Conservation (phyloP, 2,113 vertebrate genomes). For the Eupsittula cactorum region DNA sequence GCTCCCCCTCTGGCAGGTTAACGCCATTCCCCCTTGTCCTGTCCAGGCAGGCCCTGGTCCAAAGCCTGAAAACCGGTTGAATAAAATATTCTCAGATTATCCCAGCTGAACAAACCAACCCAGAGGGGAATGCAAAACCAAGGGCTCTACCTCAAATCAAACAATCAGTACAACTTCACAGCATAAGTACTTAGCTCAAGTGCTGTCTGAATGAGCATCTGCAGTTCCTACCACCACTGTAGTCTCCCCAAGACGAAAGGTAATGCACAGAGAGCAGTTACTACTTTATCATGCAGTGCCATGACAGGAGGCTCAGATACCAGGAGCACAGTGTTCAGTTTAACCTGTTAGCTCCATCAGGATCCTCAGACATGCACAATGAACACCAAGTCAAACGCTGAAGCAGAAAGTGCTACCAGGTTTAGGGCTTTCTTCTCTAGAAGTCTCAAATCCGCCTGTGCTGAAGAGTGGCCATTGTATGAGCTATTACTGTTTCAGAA, state of each 20-base stretch:
- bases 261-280: background rate
- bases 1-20: background rate
- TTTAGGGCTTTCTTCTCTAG: background rate
- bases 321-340: background rate
- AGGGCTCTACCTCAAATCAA: background rate
- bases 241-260: background rate
- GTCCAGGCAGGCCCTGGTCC: background rate
- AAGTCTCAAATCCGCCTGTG: background rate
- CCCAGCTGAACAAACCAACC: background rate
- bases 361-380: fast-evolving
- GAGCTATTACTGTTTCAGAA: background rate
- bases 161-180: fast-evolving
- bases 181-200: fast-evolving
- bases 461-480: background rate
- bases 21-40: background rate
- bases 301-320: background rate
- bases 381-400: background rate
- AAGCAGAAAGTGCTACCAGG: background rate
- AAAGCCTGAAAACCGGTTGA: background rate
- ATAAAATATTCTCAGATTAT: background rate
- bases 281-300: fast-evolving
- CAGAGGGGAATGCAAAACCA: background rate
- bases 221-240: background rate
- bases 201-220: background rate
- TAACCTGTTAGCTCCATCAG: background rate